phyloP scores from a whole-genome alignment of 2,113 vertebrate species.

The Semicossyphus pulcher region DNA sequence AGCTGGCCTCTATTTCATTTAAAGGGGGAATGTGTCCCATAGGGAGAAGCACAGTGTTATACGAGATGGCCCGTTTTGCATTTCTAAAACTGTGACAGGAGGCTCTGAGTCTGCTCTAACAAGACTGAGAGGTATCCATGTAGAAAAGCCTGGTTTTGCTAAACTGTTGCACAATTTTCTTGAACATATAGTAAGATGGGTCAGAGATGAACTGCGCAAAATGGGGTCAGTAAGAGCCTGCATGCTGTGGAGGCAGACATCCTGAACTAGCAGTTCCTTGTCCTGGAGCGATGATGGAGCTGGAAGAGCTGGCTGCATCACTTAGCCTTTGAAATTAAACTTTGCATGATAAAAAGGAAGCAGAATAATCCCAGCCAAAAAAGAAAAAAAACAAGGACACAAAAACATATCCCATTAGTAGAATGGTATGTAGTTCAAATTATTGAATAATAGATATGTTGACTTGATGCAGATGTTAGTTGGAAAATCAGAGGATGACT shows the following conservation, averaged over 20 bases:
- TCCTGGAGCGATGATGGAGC: constrained; percentile 80
- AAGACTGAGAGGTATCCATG: constrained; percentile 36
- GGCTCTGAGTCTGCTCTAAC: constrained; percentile 43
- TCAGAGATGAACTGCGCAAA: constrained; percentile 41
- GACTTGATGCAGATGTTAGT: too few relatives aligned
- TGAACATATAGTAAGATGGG: neutral
- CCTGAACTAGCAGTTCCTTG: constrained; percentile 73
- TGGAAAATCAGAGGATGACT: neutral
- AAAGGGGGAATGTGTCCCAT: constrained; percentile 63
- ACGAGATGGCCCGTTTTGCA: constrained; percentile 73
- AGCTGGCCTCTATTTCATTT: constrained; percentile 66
- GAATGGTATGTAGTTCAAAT: too few relatives aligned
- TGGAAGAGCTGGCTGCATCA: constrained; percentile 67
- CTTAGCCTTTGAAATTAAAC: constrained; percentile 61
- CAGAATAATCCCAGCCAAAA: neutral
- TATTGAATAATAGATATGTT: too few relatives aligned
- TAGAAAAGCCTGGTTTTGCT: constrained; percentile 12
- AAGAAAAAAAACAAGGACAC: constrained; percentile 12
- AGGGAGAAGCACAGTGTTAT: constrained; percentile 73
- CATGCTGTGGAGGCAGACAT: constrained; percentile 66
- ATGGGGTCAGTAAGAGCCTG: constrained; percentile 42
- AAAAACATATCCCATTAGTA: neutral
- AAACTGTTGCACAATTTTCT: constrained; percentile 14
- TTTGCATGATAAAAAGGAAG: constrained; percentile 24
- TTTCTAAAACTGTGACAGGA: constrained; percentile 63